Evolutionary conservation across 1,140 invertebrate genomes (phyloP).

Genomic region (Lasaia peninsularis): DNA sequence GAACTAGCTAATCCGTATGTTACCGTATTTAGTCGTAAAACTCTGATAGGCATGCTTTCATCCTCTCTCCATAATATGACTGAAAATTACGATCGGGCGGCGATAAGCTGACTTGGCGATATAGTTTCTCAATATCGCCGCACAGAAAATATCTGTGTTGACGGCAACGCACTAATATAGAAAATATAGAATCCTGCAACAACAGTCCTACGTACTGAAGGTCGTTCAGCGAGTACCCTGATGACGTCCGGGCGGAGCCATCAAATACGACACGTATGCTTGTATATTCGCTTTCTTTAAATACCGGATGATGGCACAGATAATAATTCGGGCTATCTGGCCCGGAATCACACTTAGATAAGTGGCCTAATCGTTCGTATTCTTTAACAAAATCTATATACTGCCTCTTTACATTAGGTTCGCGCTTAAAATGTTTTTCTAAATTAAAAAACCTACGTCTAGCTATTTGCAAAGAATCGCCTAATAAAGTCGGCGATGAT

Average conservation of each 20-base stretch:
- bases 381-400: background rate
- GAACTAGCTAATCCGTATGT: slow-evolving; percentile 34
- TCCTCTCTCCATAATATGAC: slow-evolving; percentile 38
- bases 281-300: background rate
- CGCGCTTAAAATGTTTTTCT: background rate
- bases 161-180: slow-evolving; percentile 38
- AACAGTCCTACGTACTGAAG: background rate
- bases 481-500: no score
- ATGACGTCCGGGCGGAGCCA: background rate
- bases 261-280: background rate
- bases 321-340: no score
- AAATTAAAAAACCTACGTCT: background rate
- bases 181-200: slow-evolving; percentile 2
- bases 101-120: slow-evolving; percentile 5
- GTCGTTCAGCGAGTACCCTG: background rate
- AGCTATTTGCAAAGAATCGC: background rate
- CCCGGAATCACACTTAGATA: no score
- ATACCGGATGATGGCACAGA: background rate
- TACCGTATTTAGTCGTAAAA: slow-evolving; percentile 25
- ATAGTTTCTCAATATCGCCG: slow-evolving; percentile 41
- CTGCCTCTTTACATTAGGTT: background rate
- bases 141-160: slow-evolving; percentile 39
- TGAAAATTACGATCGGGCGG: slow-evolving; percentile 29
- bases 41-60: slow-evolving; percentile 22
- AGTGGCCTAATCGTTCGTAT: background rate